Percentiles rank a stretch among this genome's conserved stretches.
Evolutionary conservation across 2,113 vertebrate genomes (phyloP).

Genomic region (Odontesthes bonariensis): DNA sequence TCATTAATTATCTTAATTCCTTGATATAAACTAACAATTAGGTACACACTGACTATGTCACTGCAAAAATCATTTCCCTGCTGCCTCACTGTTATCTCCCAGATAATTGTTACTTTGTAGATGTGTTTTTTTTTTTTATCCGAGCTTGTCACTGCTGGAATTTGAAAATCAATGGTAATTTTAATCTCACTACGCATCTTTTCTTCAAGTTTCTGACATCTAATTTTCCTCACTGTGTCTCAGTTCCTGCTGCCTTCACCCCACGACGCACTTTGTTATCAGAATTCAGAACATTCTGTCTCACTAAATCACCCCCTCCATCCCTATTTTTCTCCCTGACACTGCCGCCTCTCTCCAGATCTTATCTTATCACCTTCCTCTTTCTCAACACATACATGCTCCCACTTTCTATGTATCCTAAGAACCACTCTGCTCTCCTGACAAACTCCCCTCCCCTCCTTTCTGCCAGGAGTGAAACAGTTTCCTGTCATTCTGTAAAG

Average conservation of each 20-base stretch:
- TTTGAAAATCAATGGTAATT: conserved; percentile 45
- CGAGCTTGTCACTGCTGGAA: conserved; percentile 5
- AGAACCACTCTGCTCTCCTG: conserved; percentile 37
- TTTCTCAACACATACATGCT: conserved; percentile 39
- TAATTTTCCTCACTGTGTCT: conserved; percentile 63
- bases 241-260: conserved; percentile 46
- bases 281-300: conserved; percentile 65
- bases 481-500: conserved; percentile 60
- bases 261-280: conserved; percentile 43
- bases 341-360: conserved; percentile 16
- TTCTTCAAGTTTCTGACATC: conserved; percentile 55
- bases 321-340: conserved; percentile 6
- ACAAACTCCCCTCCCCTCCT: conserved; percentile 42
- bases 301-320: conserved; percentile 14
- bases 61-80: neutral
- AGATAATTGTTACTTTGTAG: conserved; percentile 2
- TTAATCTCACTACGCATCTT: conserved; percentile 38
- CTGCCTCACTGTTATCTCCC: conserved; percentile 4
- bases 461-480: conserved; percentile 31
- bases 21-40: conserved; percentile 9
- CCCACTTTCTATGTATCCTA: conserved; percentile 34
- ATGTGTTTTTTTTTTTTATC: neutral
- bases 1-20: neutral
- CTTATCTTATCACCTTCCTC: conserved; percentile 49
- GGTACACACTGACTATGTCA: neutral